These are phyloP conservation scores for Ligdia adustata DNA, from an alignment of 2,888 invertebrate genomes.

Conservation along the genomic window DNA sequence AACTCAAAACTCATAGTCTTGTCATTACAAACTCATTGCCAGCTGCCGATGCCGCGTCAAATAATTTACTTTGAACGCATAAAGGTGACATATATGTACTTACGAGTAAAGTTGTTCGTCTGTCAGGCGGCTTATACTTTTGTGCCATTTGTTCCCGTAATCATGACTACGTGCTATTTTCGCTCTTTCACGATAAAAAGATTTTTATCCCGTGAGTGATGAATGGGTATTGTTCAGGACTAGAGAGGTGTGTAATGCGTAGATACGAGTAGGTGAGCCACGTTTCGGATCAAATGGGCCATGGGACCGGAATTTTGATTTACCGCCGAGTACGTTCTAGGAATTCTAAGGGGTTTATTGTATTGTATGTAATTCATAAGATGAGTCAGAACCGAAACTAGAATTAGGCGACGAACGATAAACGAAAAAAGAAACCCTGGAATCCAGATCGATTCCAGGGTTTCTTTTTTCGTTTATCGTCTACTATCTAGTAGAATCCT, in stretches of 20 bases:
- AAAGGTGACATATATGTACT: constrained; percentile 4
- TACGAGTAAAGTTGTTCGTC: constrained; percentile 8
- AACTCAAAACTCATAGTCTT: too few relatives aligned
- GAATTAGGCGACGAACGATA: background rate
- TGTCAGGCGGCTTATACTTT: constrained; percentile 20
- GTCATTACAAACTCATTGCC: too few relatives aligned
- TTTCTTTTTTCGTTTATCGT: too few relatives aligned
- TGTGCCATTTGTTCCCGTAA: constrained; percentile 38
- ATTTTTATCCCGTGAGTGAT: constrained; percentile 49
- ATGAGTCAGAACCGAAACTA: background rate
- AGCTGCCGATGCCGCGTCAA: constrained; percentile 5
- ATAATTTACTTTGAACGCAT: constrained; percentile 9
- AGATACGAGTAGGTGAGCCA: constrained; percentile 40
- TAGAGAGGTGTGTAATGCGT: constrained; percentile 47
- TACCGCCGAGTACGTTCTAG: constrained; percentile 39
- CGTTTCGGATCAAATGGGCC: constrained; percentile 40
- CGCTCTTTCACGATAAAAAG: constrained; percentile 49
- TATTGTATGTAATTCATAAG: constrained; percentile 24
- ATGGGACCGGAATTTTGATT: constrained; percentile 49
- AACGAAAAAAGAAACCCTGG: background rate
- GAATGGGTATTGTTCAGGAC: constrained; percentile 54
- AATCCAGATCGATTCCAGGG: too few relatives aligned
- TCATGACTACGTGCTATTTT: constrained; percentile 48
- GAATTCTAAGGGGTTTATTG: constrained; percentile 31
- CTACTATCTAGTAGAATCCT: too few relatives aligned